Evolutionary conservation across 2,113 vertebrate genomes (phyloP).

Genomic region (Mastomys natalensis): DNA sequence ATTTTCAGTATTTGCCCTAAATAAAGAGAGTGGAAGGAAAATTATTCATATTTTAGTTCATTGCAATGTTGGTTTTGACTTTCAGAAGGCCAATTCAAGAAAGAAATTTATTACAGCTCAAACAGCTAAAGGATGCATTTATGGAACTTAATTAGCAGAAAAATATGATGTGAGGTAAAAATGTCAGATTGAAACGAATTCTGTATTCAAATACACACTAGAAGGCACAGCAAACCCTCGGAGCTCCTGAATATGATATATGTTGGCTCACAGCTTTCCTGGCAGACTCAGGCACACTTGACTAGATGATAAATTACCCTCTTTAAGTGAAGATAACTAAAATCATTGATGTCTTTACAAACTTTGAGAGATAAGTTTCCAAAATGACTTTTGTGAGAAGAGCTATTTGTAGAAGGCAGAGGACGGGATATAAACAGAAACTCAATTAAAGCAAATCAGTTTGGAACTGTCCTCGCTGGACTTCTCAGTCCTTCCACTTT

Average conservation of each 20-base stretch:
- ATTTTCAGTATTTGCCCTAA: conserved; percentile 55
- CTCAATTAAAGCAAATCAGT: not conserved
- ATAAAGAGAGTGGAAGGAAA: conserved; percentile 57
- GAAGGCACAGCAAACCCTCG: conserved; percentile 61
- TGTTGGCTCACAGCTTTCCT: conserved; percentile 61
- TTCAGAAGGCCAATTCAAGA: conserved; percentile 76
- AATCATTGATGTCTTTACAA: conserved; percentile 75
- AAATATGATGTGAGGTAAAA: conserved; percentile 78
- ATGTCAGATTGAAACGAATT: conserved; percentile 74
- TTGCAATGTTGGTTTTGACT: conserved; percentile 76
- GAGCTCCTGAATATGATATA: conserved; percentile 72
- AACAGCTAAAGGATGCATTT: conserved; percentile 70
- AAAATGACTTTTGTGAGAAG: conserved; percentile 72
- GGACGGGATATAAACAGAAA: conserved; percentile 34
- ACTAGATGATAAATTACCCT: conserved; percentile 77
- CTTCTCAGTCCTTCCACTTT: not conserved
- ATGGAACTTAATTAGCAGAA: conserved; percentile 82
- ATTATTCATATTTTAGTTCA: conserved; percentile 73
- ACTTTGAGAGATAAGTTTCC: conserved; percentile 76
- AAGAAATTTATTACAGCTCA: conserved; percentile 75
- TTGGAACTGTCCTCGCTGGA: not conserved
- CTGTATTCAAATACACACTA: conserved; percentile 69
- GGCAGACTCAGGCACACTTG: conserved; percentile 71
- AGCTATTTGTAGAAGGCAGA: conserved; percentile 50
- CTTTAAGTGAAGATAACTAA: conserved; percentile 79